phyloP scores from a whole-genome alignment of 2,797 vertebrate genomes.

The Oceanodroma leucorhoa region DNA sequence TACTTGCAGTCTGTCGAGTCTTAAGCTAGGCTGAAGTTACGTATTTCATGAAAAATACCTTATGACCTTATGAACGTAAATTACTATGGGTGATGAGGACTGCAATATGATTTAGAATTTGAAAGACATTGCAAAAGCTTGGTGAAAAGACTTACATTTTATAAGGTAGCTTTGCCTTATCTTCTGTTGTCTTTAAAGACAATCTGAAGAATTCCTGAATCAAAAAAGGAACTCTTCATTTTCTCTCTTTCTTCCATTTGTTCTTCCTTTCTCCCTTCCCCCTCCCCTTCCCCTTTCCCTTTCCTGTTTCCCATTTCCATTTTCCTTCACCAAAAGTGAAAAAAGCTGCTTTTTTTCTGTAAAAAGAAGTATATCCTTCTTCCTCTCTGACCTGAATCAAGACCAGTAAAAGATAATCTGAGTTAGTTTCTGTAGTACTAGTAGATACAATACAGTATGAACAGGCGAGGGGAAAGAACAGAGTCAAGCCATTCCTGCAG shows the following conservation, averaged over 20 bases:
- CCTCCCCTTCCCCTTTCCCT: background rate
- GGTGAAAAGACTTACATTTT: background rate
- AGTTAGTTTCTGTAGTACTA: background rate
- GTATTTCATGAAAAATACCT: background rate
- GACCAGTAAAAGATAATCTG: background rate
- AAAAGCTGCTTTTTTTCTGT: background rate
- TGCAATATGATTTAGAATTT: background rate
- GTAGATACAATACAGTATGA: background rate
- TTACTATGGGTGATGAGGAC: background rate
- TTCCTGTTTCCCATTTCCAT: background rate
- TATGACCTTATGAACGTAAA: background rate
- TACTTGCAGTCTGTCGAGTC: background rate
- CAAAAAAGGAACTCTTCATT: background rate
- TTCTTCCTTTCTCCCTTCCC: background rate
- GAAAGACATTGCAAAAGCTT: background rate
- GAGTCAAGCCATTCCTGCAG: background rate
- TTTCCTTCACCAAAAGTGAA: background rate
- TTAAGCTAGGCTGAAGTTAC: background rate
- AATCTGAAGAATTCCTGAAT: background rate
- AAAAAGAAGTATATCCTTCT: background rate
- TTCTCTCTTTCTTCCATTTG: background rate
- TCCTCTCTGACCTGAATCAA: background rate
- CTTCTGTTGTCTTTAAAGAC: background rate
- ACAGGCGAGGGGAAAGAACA: background rate
- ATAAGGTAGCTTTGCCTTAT: background rate